These are phyloP conservation scores for Matsumyia berberina DNA, from an alignment of 2,888 invertebrate genomes.

Conservation along the genomic window DNA sequence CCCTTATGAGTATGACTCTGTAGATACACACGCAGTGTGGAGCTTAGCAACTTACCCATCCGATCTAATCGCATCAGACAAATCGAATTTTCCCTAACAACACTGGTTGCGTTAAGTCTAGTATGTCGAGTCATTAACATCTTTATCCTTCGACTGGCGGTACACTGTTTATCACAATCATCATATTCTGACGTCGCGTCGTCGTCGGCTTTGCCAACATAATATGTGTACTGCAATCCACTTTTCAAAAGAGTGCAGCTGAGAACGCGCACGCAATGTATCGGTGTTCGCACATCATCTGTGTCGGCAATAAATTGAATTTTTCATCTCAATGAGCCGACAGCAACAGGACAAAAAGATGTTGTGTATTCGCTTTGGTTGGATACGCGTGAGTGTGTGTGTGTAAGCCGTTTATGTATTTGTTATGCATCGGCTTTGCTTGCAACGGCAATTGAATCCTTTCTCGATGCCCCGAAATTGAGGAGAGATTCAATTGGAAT, in stretches of 20 bases:
- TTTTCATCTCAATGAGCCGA: conserved; percentile 68
- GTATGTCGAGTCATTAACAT: conserved; percentile 59
- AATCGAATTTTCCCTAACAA: conserved; percentile 29
- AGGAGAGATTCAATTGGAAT: conserved; percentile 74
- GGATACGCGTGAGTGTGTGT: conserved; percentile 10
- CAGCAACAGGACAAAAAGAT: conserved; percentile 72
- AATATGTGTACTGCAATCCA: conserved; percentile 44
- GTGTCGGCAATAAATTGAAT: conserved; percentile 72
- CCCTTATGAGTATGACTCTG: no score
- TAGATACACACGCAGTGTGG: no score
- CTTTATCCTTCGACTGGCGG: conserved; percentile 43
- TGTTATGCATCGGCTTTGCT: conserved; percentile 52
- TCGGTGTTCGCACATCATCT: conserved; percentile 49
- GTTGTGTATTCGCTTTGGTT: conserved; percentile 51
- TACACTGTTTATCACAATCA: conserved; percentile 55
- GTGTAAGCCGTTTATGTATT: background rate
- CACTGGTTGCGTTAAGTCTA: conserved; percentile 42
- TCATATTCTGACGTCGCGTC: conserved; percentile 21
- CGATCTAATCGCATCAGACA: conserved; percentile 51
- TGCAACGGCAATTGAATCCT: conserved; percentile 71
- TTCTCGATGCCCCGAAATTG: conserved; percentile 64
- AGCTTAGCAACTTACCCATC: no score
- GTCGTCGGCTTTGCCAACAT: conserved; percentile 25
- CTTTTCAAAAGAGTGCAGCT: conserved; percentile 37
- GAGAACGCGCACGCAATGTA: conserved; percentile 14